A percentile compares a stretch with the other conserved stretches of the same genome.
phyloP scores from a whole-genome alignment of 2,888 invertebrate genomes.

The Drepana falcataria region DNA sequence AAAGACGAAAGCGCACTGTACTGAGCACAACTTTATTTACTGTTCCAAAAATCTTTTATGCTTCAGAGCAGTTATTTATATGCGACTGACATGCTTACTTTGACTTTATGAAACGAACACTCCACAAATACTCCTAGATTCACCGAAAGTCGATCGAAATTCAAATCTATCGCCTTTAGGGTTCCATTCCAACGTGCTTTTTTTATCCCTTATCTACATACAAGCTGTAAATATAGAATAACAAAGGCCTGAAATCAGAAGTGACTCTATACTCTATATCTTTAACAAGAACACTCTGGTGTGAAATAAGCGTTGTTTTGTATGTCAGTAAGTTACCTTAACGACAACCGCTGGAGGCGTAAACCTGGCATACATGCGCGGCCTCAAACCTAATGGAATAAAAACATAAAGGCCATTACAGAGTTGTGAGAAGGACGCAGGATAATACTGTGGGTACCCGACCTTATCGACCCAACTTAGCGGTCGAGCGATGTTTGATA shows the following conservation, averaged over 20 bases:
- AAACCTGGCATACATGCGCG: conserved; percentile 36
- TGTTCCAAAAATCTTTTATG: too few relatives aligned
- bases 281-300: conserved; percentile 11
- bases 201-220: too few relatives aligned
- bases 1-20: too few relatives aligned
- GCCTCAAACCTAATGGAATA: conserved; percentile 58
- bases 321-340: conserved; percentile 42
- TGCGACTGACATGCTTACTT: too few relatives aligned
- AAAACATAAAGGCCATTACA: conserved; percentile 62
- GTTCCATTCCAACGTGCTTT: too few relatives aligned
- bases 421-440: conserved; percentile 35
- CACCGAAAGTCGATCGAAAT: too few relatives aligned
- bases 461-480: conserved; percentile 27
- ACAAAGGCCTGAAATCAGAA: not conserved
- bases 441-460: conserved; percentile 33
- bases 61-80: too few relatives aligned
- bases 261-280: conserved; percentile 2
- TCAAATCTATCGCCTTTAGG: too few relatives aligned
- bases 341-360: conserved; percentile 32
- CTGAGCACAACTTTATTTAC: too few relatives aligned
- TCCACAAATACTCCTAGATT: too few relatives aligned
- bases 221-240: not conserved
- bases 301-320: conserved; percentile 30
- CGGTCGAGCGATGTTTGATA: conserved; percentile 34
- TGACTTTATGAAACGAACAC: too few relatives aligned